Percentiles rank a stretch among this genome's conserved stretches.
These are phyloP conservation scores for Ecliptopera silaceata DNA, from an alignment of 2,888 invertebrate genomes.

Conservation along the genomic window DNA sequence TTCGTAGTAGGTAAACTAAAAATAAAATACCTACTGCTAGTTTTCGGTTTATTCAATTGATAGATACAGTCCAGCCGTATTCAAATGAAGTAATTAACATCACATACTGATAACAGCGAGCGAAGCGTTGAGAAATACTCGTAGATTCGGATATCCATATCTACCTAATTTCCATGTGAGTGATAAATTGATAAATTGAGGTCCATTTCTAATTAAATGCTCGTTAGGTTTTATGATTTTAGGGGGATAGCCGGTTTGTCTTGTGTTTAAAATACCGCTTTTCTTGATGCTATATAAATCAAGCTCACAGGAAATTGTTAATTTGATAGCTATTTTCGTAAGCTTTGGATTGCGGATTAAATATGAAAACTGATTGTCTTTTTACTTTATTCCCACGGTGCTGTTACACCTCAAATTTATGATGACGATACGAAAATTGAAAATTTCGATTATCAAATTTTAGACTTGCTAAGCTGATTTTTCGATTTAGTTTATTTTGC, in stretches of 20 bases:
- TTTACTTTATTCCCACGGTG: constrained; percentile 16
- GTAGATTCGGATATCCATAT: constrained; percentile 28
- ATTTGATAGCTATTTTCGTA: constrained; percentile 15
- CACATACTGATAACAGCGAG: constrained; percentile 13
- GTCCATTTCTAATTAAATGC: constrained; percentile 41
- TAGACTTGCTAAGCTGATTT: too few species aligned
- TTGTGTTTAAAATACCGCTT: constrained; percentile 30
- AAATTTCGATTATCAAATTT: neutral
- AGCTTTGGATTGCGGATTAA: constrained; percentile 7
- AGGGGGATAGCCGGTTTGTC: constrained; percentile 38
- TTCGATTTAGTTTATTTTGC: too few species aligned
- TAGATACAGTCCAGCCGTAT: constrained; percentile 6
- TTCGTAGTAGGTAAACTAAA: too few species aligned
- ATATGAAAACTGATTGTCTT: neutral
- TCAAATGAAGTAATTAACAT: constrained; percentile 28
- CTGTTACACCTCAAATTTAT: neutral
- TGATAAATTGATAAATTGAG: constrained; percentile 41
- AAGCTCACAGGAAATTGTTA: constrained; percentile 35
- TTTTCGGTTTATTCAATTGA: neutral
- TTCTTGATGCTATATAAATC: constrained; percentile 30
- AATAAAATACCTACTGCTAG: too few species aligned
- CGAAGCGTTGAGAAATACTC: constrained; percentile 23
- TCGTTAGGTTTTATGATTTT: constrained; percentile 39
- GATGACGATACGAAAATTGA: neutral
- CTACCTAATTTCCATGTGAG: constrained; percentile 32